Evolutionary conservation across 2,888 invertebrate genomes (phyloP).

Genomic region (Heterodera filipjevi): DNA sequence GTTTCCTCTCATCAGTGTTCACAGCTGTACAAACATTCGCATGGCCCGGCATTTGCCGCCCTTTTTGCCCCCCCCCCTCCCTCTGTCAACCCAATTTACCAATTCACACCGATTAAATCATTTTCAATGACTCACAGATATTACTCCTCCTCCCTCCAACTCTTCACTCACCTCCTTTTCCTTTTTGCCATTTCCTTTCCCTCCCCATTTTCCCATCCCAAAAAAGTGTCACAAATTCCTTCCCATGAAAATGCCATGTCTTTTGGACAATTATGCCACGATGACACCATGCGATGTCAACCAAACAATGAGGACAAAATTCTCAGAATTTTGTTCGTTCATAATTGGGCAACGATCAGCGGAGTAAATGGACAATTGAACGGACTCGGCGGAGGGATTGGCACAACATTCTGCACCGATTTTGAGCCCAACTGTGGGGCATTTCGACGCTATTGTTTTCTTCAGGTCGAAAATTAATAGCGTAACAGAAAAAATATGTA

Average conservation of each 20-base stretch:
- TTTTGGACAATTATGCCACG: neutral
- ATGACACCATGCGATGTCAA: neutral
- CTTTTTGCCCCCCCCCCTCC: no score
- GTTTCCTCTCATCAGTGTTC: neutral
- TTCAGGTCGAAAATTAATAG: neutral
- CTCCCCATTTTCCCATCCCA: neutral
- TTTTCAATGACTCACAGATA: neutral
- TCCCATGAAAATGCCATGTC: neutral
- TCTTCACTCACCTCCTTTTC: neutral
- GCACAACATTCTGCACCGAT: neutral
- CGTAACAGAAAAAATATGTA: no score
- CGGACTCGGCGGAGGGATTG: neutral
- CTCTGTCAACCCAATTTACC: no score
- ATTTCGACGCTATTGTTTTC: neutral
- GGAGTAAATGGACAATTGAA: slow-evolving; percentile 4
- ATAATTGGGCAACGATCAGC: neutral
- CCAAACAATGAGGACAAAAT: neutral
- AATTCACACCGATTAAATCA: no score
- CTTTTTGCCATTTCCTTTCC: neutral
- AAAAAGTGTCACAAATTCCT: neutral
- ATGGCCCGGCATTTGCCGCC: neutral
- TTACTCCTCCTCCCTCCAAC: neutral
- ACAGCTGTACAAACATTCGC: neutral
- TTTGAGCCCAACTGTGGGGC: neutral
- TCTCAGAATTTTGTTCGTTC: neutral